Conservation (phyloP, 2,797 vertebrate genomes). For the Hippocampus kuda region DNA sequence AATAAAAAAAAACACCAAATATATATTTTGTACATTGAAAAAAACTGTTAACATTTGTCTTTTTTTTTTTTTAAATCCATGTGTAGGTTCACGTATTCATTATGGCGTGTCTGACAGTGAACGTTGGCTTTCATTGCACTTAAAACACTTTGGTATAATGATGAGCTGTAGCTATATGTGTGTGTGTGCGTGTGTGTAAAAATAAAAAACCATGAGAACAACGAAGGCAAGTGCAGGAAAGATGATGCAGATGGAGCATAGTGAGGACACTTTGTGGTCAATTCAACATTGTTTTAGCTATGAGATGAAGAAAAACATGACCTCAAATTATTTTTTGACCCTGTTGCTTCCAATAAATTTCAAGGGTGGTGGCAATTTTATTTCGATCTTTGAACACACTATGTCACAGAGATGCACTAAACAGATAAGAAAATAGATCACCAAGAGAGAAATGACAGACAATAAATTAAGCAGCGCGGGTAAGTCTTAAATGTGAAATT, state of each 20-base stretch:
- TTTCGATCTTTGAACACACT: neutral
- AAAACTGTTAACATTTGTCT: constrained; percentile 71
- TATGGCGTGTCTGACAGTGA: constrained; percentile 38
- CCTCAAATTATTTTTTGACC: constrained; percentile 8
- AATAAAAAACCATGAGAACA: constrained; percentile 30
- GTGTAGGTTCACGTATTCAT: constrained; percentile 74
- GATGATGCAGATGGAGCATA: constrained; percentile 29
- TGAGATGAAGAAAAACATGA: constrained; percentile 5
- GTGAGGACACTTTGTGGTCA: constrained; percentile 20
- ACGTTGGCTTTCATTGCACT: constrained; percentile 72
- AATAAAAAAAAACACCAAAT: constrained; percentile 81
- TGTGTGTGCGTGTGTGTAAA: too few relatives aligned
- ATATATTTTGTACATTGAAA: constrained; percentile 88
- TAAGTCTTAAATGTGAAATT: neutral
- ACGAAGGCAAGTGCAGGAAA: constrained; percentile 50
- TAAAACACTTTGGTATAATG: constrained; percentile 73
- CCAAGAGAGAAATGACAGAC: constrained; percentile 10
- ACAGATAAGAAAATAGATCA: constrained; percentile 3
- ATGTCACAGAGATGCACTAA: constrained; percentile 17
- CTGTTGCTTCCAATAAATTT: neutral
- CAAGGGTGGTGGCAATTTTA: neutral
- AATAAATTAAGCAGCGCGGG: constrained; percentile 26
- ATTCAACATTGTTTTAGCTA: neutral
- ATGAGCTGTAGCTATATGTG: constrained; percentile 42
- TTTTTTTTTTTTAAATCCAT: constrained; percentile 69